Evolutionary conservation across 1,140 invertebrate species (phyloP), one percentile per base, ranked within the genome.

Genomic region (Elymnias hypermnestra): DNA sequence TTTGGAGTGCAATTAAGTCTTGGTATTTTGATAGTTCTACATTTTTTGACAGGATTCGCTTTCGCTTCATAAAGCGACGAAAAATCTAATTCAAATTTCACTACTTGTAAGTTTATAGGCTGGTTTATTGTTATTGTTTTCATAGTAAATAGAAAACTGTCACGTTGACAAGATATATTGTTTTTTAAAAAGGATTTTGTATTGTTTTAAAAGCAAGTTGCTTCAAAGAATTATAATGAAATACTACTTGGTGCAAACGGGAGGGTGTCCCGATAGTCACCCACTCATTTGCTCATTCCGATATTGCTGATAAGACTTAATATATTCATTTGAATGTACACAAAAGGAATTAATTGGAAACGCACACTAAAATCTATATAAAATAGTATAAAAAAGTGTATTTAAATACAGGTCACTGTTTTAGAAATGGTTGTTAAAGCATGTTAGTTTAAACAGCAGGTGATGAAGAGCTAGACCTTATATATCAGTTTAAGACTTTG

Each of bases 321-420:
- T 83, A 69, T 78, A 75, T 79, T 79, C 75, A 70, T 56, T 63
- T 37, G 60, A 68, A 69, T 74, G 73, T 65, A 74, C 70, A 67
- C 64, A 51, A 47, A 66, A 76, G 69, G 68, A 63, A 57, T 8
- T 63, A 63, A 75, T 49, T 53, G 9, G 36, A 42, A 48, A 22
- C 63, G 49, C 28, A 54, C 53, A 67, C 12, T 67, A 19, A 29
- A 12, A 10, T n/a, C n/a, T n/a, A n/a, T n/a, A n/a, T n/a, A n/a
- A n/a, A n/a, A n/a, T n/a, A n/a, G n/a, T n/a, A n/a, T n/a, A n/a
- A n/a, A n/a, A n/a, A n/a, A n/a, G n/a, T n/a, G n/a, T n/a, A n/a
- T n/a, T n/a, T n/a, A n/a, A n/a, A n/a, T n/a, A n/a, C n/a, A n/a
- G n/a, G n/a, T n/a, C n/a, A n/a, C n/a, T n/a, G n/a, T n/a, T n/a